Base-by-base conservation (phyloP, 2,888 invertebrate species). In the Cabera pusaria region DNA sequence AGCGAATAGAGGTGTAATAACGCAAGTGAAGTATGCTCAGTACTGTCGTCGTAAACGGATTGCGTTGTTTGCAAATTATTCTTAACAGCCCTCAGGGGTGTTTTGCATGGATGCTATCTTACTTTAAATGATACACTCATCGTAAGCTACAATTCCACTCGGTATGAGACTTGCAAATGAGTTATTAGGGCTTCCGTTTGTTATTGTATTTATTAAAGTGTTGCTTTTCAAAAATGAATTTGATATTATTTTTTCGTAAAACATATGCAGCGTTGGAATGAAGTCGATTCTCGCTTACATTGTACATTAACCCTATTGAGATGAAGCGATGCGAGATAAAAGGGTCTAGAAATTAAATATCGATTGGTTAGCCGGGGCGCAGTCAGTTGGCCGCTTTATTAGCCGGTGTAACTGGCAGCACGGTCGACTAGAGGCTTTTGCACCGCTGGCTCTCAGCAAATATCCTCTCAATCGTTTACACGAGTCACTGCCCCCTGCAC, bases 401-500 rank as follows among this genome's bases (percentile, higher is more conserved):
- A 73, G 63, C 55, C 49, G 44, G 48, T 52, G 52, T 54, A 26
- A 21, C 53, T 35, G 57, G 52, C 53, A 59, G 56, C 69, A 74
- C 78, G 76, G 70, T 78, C 75, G 72, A 81, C 78, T 78, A 69
- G 70, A 54, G 63, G 66, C 76, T 72, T 74, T 76, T 71, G 70
- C 73, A 72, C 67, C 64, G 70, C 57, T 68, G 68, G 65, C 69
- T 75, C 70, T 74, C 66, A 73, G 63, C 65, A 66, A 74, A 75
- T 72, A 70, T 61, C 59, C 69, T 61, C 67, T 66, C 64, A 64
- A 64, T 64, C 70, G 72, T 64, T 82, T 72, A 73, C 71, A 77
- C 78, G 78, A 81, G 71, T 82, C 83, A 81, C 66, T 79, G 75
- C 70, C 40, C 70, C 40, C 62, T 56, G 57, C 70, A 63, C 74